A percentile compares a stretch with the other conserved stretches of the same genome.
phyloP scores from a whole-genome alignment of 2,113 vertebrate genomes.

The Glaucomys volans region DNA sequence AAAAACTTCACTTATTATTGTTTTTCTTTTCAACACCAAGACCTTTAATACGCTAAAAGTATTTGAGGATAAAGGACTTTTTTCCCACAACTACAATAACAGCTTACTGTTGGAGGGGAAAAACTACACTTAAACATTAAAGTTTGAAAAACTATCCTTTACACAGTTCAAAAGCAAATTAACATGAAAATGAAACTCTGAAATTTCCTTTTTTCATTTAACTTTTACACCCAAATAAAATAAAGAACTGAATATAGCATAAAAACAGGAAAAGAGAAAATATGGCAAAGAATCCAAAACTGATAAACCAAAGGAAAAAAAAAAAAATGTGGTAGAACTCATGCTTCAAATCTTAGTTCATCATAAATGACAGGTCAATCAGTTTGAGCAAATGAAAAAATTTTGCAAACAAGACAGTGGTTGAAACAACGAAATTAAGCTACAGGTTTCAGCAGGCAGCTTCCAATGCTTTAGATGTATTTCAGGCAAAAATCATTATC shows the following conservation, averaged over 20 bases:
- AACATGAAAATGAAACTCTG: conserved; percentile 36
- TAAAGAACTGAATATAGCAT: background rate
- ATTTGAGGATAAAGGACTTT: background rate
- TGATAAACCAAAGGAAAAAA: conserved; percentile 75
- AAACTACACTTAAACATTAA: conserved; percentile 49
- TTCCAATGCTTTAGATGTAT: conserved; percentile 75
- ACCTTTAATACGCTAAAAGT: conserved; percentile 5
- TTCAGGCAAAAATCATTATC: conserved; percentile 83
- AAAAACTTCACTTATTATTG: conserved; percentile 43
- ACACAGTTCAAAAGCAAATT: conserved; percentile 7
- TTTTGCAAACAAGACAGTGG: conserved; percentile 84
- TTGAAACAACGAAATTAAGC: conserved; percentile 83
- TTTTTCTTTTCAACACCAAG: conserved; percentile 52
- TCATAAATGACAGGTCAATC: conserved; percentile 88
- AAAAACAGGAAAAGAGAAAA: conserved; percentile 42
- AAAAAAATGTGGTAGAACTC: conserved; percentile 76
- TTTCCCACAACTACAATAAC: background rate
- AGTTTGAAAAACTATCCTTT: conserved; percentile 44
- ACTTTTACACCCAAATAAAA: background rate
- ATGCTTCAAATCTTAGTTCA: conserved; percentile 82
- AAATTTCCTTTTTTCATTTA: conserved; percentile 14
- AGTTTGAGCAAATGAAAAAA: conserved; percentile 86
- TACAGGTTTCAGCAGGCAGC: conserved; percentile 65
- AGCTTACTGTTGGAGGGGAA: background rate
- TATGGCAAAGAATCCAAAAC: conserved; percentile 29